Evolutionary conservation across 2,113 vertebrate species (phyloP), one percentile per base, ranked within the genome.

Genomic region (Phodopus roborovskii): DNA sequence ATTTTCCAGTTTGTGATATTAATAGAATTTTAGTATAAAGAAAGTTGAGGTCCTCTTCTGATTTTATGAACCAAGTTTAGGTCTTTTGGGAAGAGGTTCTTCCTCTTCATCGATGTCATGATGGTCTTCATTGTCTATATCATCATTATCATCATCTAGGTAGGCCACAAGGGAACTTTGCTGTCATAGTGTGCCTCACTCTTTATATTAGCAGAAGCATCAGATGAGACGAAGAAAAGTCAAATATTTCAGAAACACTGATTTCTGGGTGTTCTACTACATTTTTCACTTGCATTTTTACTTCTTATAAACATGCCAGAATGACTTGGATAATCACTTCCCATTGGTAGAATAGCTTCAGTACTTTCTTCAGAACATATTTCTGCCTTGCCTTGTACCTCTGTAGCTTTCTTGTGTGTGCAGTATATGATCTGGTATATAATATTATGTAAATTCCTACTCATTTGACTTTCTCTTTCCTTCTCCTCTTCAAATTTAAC

Each of bases 301-400:
- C 98, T 98, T 97, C 99, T 99, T 98, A 99, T 99, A 98, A 98
- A 99, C 95, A 99, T 99, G 91, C 99, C 99, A 84, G 98, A 99
- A 98, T 96, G 98, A 98, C 99, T 99, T n/a, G 99, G 98, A 97
- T 99, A 99, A 93, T 99, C 98, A 28, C 99, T 99, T 97, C 99
- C 99, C 50, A 97, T 92, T 11, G 98, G 98, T 88, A 97, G 97
- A 36, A 95, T 98, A 50, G 50, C 11, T 50, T 50, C 50, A 4
- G 98, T 99, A 0, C 99, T 99, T 88, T 99, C 99, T 78, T 99
- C 99, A 97, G 99, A 98, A 99, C 98, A 99, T 93, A 98, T 97
- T 96, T 99, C 99, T 94, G 99, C 99, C 17, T 99, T 82, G 22
- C 39, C n/a, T 17, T 83, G 99, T 64, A 99, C 99, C 3, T 99